Base-by-base conservation (phyloP, 2,113 vertebrate genomes). In the Apus apus region DNA sequence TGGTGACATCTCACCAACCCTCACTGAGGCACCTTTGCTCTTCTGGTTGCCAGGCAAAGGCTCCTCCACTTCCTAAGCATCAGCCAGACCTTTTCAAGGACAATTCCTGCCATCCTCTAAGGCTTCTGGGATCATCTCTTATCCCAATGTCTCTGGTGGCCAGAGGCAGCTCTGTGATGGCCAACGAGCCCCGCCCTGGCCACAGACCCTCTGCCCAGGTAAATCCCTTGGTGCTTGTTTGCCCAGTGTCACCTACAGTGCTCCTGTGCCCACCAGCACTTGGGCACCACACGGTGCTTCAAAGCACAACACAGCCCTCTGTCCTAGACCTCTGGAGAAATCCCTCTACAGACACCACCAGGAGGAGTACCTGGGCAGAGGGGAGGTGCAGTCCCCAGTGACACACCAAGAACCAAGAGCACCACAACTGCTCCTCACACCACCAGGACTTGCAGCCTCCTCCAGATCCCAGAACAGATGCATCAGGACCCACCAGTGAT, bases 91-190 rank as follows among this genome's bases (percentile, higher is more conserved):
- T 30, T 16, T 30, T 8, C 73, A 57, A 57, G 56, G 72, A 11
- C 7, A 7, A 23, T 14, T 58, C 17, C 89, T 79, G 57, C 6
- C 70, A 20, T 8, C 25, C 26, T 34, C 30, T 22, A 5, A 43
- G 38, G 8, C 5, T 60, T 23, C 45, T 13, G 64, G 40, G 65
- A 46, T 9, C 26, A 9, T 7, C 16, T 15, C 30, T 66, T 16
- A n/a, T n/a, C 40, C 2, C 0, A 0, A 7, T 8, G 50, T 25
- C 51, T 30, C 13, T 27, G 22, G 56, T 2, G 30, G 79, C 46
- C 22, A 9, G 8, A 7, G 2, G 1, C 13, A 60, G 54, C 27
- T 80, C 57, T 15, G 8, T 27, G 71, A 34, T 6, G 50, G 4
- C 27, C 82, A 32, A 7, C 0, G 10, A 48, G 50, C 29, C 56